These are phyloP conservation scores for Deroplatys truncata DNA, from an alignment of 2,888 invertebrate species.

Conservation along the genomic window DNA sequence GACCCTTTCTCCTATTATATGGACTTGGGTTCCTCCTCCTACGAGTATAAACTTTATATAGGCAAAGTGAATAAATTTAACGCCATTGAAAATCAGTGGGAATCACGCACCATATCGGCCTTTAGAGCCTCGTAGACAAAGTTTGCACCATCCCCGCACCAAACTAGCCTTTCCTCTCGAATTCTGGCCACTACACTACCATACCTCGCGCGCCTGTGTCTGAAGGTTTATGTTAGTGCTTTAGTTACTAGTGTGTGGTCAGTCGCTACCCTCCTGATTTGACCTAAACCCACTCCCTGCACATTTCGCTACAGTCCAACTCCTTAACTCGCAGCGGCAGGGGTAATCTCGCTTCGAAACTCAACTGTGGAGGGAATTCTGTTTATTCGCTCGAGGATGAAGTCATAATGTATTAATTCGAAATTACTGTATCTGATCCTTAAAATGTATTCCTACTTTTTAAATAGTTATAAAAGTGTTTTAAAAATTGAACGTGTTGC, in stretches of 20 bases:
- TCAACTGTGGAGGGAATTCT: neutral
- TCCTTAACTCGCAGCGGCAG: neutral
- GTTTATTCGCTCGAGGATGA: neutral
- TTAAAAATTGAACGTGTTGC: too few relatives aligned
- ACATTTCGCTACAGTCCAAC: neutral
- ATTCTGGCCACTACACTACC: neutral
- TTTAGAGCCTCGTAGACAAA: conserved; percentile 16
- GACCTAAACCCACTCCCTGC: neutral
- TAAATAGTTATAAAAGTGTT: too few relatives aligned
- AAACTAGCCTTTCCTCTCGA: neutral
- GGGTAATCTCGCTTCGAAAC: neutral
- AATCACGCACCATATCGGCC: conserved; percentile 21
- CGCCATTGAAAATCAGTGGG: conserved; percentile 30
- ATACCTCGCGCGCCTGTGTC: neutral
- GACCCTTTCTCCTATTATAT: conserved; percentile 3
- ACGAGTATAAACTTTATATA: conserved; percentile 8
- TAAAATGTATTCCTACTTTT: neutral
- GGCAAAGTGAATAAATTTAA: conserved; percentile 29
- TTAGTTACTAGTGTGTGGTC: conserved; percentile 16
- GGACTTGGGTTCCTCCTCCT: conserved; percentile 2
- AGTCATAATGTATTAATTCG: neutral
- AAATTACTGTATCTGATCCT: neutral
- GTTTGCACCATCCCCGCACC: neutral
- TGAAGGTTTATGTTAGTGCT: conserved; percentile 16
- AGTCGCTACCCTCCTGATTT: conserved; percentile 4